A percentile compares a stretch with the other conserved stretches of the same genome.
phyloP scores from a whole-genome alignment of 2,888 invertebrate species.

The Gerosis bhagava region DNA sequence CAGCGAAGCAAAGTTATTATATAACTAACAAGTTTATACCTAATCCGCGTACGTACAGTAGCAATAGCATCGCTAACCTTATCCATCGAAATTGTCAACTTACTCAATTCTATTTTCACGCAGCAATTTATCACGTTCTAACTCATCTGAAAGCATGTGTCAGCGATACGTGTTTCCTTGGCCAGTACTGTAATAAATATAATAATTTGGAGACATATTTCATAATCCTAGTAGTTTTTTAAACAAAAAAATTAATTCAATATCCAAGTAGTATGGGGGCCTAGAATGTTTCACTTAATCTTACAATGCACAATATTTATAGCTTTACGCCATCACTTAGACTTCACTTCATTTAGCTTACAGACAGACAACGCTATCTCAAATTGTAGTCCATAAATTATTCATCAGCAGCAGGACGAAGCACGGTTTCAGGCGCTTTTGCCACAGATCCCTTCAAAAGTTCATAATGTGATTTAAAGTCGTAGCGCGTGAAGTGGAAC shows the following conservation, averaged over 20 bases:
- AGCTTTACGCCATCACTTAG: too few species aligned
- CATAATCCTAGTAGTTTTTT: too few species aligned
- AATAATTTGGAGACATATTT: too few species aligned
- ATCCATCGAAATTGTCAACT: slow-evolving; percentile 2
- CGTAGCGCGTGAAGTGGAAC: slow-evolving; percentile 41
- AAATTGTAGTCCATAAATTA: slow-evolving; percentile 54
- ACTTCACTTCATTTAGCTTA: slow-evolving; percentile 5
- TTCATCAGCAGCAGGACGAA: slow-evolving; percentile 43
- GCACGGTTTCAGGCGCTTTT: slow-evolving; percentile 22
- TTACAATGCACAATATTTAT: too few species aligned
- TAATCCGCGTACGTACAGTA: too few species aligned
- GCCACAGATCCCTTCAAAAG: slow-evolving; percentile 47
- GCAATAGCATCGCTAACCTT: slow-evolving; percentile 2
- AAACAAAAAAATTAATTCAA: too few species aligned
- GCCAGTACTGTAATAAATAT: slow-evolving; percentile 7
- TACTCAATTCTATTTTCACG: slow-evolving; percentile 16
- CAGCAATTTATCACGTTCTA: slow-evolving; percentile 16
- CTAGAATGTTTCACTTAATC: too few species aligned
- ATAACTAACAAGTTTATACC: slow-evolving; percentile 9
- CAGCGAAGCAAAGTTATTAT: slow-evolving; percentile 9
- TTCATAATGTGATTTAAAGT: slow-evolving; percentile 59
- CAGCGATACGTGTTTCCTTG: slow-evolving; percentile 13
- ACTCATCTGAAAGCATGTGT: slow-evolving; percentile 19
- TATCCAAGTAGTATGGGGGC: too few species aligned
- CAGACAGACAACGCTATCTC: slow-evolving; percentile 49